Evolutionary conservation across 2,888 invertebrate genomes (phyloP).

Genomic region (Acronicta alni): DNA sequence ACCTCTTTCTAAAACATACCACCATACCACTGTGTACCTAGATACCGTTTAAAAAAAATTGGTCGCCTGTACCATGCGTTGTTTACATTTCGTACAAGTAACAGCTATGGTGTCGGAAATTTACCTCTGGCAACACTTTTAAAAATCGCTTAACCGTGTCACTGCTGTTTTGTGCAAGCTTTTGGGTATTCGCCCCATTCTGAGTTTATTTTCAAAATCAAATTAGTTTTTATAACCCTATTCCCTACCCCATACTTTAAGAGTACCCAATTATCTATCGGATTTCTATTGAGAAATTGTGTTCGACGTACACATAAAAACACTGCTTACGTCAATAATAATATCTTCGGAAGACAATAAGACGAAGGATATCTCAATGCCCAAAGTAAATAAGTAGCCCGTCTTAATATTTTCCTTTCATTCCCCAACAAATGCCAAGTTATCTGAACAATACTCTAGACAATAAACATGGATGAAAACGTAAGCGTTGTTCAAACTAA

Average conservation of each 20-base stretch:
- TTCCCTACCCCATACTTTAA: too few relatives aligned
- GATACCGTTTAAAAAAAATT: conserved; percentile 7
- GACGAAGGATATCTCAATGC: background rate
- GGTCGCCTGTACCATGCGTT: conserved; percentile 7
- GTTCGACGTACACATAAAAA: background rate
- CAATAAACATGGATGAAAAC: conserved; percentile 46
- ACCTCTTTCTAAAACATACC: background rate
- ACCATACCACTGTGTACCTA: background rate
- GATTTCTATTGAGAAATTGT: background rate
- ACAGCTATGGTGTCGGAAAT: conserved; percentile 22
- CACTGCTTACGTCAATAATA: background rate
- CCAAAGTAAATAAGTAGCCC: conserved; percentile 11
- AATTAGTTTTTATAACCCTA: too few relatives aligned
- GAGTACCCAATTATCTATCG: too few relatives aligned
- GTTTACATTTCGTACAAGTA: conserved; percentile 35
- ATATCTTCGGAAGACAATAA: background rate
- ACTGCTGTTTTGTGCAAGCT: conserved; percentile 1
- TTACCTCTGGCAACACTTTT: conserved; percentile 13
- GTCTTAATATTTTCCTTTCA: conserved; percentile 12
- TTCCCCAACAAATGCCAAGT: conserved; percentile 20
- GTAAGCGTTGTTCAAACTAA: conserved; percentile 53
- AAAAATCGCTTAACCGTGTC: conserved; percentile 24
- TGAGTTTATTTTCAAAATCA: conserved; percentile 7
- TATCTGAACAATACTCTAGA: conserved; percentile 34
- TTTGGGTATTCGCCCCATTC: conserved; percentile 8